Percentiles rank a stretch among this genome's conserved stretches.
Conservation (phyloP, 2,113 vertebrate species). For the Erinaceus europaeus region DNA sequence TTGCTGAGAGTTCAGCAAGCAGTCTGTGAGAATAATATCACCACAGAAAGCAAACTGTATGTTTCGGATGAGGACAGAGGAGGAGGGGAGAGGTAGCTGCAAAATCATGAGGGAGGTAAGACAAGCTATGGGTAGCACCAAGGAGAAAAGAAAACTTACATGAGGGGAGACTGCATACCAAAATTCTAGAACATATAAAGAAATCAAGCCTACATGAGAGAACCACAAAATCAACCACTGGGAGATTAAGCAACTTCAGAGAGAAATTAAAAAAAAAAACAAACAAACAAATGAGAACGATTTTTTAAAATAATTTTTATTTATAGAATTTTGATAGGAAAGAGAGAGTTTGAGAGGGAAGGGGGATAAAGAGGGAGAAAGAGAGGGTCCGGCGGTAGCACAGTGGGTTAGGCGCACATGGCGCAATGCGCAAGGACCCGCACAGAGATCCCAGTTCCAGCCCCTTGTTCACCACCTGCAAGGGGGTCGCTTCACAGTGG, state of each 20-base stretch:
- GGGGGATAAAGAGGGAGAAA: no score
- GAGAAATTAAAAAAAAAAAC: background rate
- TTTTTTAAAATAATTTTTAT: no score
- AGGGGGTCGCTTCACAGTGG: no score
- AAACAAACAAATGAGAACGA: no score
- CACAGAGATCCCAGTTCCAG: no score
- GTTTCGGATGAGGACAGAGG: background rate
- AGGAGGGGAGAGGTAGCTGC: background rate
- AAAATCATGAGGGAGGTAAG: background rate
- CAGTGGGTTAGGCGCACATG: no score
- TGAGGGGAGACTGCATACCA: background rate
- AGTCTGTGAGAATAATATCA: background rate
- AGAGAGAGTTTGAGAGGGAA: no score
- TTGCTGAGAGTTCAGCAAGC: background rate
- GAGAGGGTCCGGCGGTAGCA: no score
- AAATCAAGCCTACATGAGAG: background rate
- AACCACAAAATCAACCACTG: background rate
- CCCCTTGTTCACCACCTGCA: no score
- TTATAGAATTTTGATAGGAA: no score
- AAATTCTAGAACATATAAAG: background rate
- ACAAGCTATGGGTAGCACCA: no score
- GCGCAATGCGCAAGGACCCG: no score
- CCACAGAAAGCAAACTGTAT: background rate
- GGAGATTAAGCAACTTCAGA: background rate
- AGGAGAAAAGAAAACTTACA: background rate